Percentiles rank a stretch among this genome's conserved stretches.
phyloP scores from a whole-genome alignment of 2,113 vertebrate species.

The Bufo bufo region DNA sequence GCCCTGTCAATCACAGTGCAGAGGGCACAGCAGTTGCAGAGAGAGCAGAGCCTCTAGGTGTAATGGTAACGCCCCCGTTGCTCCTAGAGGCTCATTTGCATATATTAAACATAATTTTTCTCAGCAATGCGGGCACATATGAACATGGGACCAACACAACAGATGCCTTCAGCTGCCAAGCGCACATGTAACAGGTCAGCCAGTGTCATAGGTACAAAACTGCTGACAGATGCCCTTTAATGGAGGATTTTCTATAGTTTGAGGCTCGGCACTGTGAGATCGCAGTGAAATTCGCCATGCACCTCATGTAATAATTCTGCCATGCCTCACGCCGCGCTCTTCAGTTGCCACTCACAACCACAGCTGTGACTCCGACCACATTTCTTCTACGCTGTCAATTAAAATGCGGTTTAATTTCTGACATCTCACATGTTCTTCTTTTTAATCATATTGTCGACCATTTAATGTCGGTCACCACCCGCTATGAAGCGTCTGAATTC shows the following conservation, averaged over 20 bases:
- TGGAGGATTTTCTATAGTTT: background rate
- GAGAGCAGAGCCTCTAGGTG: no score
- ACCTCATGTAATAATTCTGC: constrained; percentile 6
- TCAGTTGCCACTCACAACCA: constrained; percentile 29
- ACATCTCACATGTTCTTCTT: constrained; percentile 26
- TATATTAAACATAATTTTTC: no score
- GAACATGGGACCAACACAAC: no score
- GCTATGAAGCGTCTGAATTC: background rate
- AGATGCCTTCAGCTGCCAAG: no score
- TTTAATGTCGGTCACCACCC: constrained; percentile 15
- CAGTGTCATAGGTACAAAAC: no score
- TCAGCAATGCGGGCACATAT: no score
- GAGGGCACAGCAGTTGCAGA: no score
- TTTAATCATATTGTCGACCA: constrained; percentile 31
- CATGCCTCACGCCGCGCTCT: background rate
- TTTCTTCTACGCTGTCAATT: constrained; percentile 17
- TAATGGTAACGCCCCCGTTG: no score
- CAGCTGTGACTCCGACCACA: background rate
- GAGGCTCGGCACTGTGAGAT: background rate
- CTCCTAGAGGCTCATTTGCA: no score
- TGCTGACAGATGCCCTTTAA: no score
- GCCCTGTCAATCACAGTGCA: no score
- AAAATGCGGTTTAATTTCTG: constrained; percentile 38
- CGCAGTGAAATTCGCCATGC: background rate
- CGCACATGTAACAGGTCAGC: no score